These are phyloP conservation scores for Neodiprion lecontei DNA, from an alignment of 1,140 invertebrate genomes.

Conservation along the genomic window DNA sequence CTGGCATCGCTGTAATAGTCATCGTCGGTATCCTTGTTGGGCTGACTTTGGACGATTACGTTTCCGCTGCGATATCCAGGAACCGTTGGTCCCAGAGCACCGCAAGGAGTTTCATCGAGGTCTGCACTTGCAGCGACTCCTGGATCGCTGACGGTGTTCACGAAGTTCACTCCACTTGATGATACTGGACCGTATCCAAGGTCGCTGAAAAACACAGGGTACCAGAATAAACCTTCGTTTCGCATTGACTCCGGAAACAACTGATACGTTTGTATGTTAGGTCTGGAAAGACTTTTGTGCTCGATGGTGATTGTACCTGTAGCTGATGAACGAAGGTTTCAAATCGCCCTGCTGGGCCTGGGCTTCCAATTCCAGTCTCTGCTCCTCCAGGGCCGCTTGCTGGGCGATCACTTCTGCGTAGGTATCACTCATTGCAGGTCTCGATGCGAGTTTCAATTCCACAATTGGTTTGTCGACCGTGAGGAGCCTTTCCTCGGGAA, in stretches of 20 bases:
- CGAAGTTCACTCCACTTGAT: not conserved
- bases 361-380: slow-evolving; percentile 28
- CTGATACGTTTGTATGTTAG: not conserved
- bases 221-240: not conserved
- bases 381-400: slow-evolving; percentile 37
- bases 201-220: slow-evolving; percentile 32
- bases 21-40: slow-evolving; percentile 9
- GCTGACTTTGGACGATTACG: slow-evolving; percentile 8
- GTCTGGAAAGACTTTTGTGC: not conserved
- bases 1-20: slow-evolving; percentile 14
- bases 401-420: slow-evolving; percentile 32
- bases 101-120: slow-evolving; percentile 19
- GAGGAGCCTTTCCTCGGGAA: slow-evolving; percentile 59
- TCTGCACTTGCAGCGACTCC: not conserved
- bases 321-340: not conserved
- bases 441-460: slow-evolving; percentile 43
- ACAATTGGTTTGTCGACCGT: slow-evolving; percentile 55
- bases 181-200: slow-evolving; percentile 35
- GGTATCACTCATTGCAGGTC: not conserved
- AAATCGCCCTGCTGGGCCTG: not conserved
- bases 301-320: not conserved
- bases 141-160: not conserved
- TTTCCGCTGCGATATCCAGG: slow-evolving; percentile 34
- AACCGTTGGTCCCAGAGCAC: slow-evolving; percentile 32
- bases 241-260: not conserved